A percentile compares a stretch with the other conserved stretches of the same genome.
These are phyloP conservation scores for Bhutanitis thaidina DNA, from an alignment of 2,888 invertebrate genomes.

Conservation along the genomic window DNA sequence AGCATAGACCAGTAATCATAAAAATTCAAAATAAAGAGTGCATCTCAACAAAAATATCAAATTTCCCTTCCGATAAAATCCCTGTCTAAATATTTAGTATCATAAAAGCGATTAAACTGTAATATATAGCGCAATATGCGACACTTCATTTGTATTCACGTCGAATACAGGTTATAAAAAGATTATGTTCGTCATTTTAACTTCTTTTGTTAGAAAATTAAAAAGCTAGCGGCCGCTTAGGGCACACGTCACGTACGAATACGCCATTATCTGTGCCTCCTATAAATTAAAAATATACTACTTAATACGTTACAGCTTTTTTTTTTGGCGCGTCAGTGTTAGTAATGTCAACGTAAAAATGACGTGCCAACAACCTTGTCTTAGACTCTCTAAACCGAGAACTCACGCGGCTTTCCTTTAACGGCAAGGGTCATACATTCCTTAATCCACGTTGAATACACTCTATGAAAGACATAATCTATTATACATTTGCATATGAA, in stretches of 20 bases:
- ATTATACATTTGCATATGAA: conserved; percentile 71
- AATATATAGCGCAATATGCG: conserved; percentile 74
- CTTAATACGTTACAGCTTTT: conserved; percentile 43
- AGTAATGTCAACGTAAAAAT: conserved; percentile 29
- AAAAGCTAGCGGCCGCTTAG: conserved; percentile 61
- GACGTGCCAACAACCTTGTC: conserved; percentile 38
- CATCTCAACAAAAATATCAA: conserved; percentile 68
- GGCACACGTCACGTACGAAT: conserved; percentile 65
- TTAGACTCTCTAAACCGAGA: conserved; percentile 17
- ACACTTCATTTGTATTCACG: conserved; percentile 67
- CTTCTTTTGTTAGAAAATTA: conserved; percentile 68
- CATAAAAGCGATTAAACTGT: conserved; percentile 73
- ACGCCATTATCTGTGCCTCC: conserved; percentile 61
- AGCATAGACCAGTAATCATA: conserved; percentile 70
- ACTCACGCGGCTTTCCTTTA: conserved; percentile 22
- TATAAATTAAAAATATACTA: conserved; percentile 63
- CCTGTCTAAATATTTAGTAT: conserved; percentile 77
- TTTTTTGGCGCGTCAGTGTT: conserved; percentile 29
- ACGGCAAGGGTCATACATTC: conserved; percentile 19
- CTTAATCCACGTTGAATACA: conserved; percentile 32
- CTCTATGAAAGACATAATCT: conserved; percentile 46
- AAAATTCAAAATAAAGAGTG: conserved; percentile 60
- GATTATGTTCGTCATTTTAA: conserved; percentile 66
- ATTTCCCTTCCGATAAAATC: conserved; percentile 70
- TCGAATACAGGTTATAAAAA: conserved; percentile 64